Evolutionary conservation across 2,797 vertebrate genomes (phyloP).

Genomic region (Malacoctenus gilli): DNA sequence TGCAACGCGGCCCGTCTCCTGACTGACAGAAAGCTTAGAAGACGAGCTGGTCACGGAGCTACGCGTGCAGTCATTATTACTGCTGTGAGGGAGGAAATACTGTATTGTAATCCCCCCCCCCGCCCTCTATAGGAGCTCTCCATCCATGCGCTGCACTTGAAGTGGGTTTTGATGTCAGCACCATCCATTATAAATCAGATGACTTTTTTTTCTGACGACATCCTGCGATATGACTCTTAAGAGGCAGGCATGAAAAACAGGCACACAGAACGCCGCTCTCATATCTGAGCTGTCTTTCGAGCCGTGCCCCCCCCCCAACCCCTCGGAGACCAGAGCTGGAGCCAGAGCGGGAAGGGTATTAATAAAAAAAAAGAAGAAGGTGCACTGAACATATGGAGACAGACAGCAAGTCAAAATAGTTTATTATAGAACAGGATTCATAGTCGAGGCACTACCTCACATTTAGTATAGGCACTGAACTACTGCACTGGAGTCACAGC

Average conservation of each 20-base stretch:
- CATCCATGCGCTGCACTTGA: constrained; percentile 40
- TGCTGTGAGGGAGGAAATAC: constrained; percentile 14
- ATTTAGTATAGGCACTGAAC: constrained; percentile 90
- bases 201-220: constrained; percentile 50
- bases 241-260: constrained; percentile 15
- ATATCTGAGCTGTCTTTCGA: too few species aligned
- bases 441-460: constrained; percentile 84
- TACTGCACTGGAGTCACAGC: constrained; percentile 82
- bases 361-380: neutral
- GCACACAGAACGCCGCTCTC: too few species aligned
- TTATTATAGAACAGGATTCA: constrained; percentile 83
- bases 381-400: neutral
- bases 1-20: too few species aligned
- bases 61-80: constrained; percentile 14
- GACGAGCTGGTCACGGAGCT: too few species aligned
- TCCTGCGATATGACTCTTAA: constrained; percentile 31
- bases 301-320: too few species aligned
- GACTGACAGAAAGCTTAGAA: too few species aligned
- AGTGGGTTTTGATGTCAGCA: constrained; percentile 63
- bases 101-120: neutral
- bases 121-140: constrained; percentile 21
- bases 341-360: too few species aligned
- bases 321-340: too few species aligned
- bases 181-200: constrained; percentile 66
- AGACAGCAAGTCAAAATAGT: constrained; percentile 73